phyloP scores from a whole-genome alignment of 2,888 invertebrate genomes.

The Synergus gifuensis region DNA sequence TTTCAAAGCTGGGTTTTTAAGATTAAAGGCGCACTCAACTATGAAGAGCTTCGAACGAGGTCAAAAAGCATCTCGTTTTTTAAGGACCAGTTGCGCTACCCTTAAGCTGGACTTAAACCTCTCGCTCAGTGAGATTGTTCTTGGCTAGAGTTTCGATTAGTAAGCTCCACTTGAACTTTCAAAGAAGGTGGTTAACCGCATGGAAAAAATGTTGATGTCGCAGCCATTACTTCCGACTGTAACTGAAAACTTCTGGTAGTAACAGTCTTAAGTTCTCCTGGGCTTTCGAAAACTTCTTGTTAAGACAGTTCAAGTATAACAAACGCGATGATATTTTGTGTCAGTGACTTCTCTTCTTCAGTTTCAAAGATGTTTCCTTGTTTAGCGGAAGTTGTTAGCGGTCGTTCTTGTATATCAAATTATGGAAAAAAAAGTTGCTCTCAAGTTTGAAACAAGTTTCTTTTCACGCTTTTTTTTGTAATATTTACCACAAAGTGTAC shows the following conservation, averaged over 20 bases:
- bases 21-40: slow-evolving; percentile 32
- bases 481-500: background rate
- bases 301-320: slow-evolving; percentile 34
- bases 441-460: background rate
- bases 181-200: slow-evolving; percentile 38
- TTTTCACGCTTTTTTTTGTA: background rate
- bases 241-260: slow-evolving; percentile 35
- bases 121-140: slow-evolving; percentile 18
- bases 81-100: slow-evolving; percentile 18
- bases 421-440: background rate
- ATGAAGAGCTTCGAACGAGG: slow-evolving; percentile 25
- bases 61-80: slow-evolving; percentile 27
- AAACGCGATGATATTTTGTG: slow-evolving; percentile 8
- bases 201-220: slow-evolving; percentile 33
- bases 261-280: slow-evolving; percentile 19
- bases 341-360: slow-evolving; percentile 5
- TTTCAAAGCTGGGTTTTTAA: slow-evolving; percentile 13
- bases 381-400: background rate
- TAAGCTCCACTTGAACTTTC: slow-evolving; percentile 18
- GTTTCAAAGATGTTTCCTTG: background rate
- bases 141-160: slow-evolving; percentile 37
- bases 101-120: slow-evolving; percentile 2
- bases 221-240: slow-evolving; percentile 24
- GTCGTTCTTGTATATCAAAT: background rate
- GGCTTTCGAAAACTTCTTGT: slow-evolving; percentile 39